Evolutionary conservation across 2,113 vertebrate species (phyloP).

Genomic region (Pituophis catenifer): DNA sequence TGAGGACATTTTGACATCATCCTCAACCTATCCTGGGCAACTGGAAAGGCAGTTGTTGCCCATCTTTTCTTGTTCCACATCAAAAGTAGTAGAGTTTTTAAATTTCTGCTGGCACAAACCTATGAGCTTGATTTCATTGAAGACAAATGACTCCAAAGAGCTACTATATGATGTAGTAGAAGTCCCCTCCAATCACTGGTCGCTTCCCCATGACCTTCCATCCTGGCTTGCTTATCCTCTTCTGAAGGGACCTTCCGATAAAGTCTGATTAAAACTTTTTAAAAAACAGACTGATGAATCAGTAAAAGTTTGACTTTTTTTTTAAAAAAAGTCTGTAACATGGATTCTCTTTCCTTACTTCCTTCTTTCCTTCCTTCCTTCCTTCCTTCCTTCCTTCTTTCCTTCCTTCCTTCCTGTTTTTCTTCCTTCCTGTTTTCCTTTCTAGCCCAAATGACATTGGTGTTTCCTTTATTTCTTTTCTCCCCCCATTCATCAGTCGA

Average conservation of each 20-base stretch:
- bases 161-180: not conserved
- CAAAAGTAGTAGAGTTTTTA: not conserved
- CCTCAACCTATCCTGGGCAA: not conserved
- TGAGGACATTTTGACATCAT: not conserved
- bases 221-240: not conserved
- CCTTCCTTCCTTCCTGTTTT: too few relatives aligned
- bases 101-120: not conserved
- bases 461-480: not conserved
- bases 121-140: not conserved
- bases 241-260: not conserved
- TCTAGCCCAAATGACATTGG: not conserved
- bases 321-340: not conserved
- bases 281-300: not conserved
- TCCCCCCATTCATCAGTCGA: not conserved
- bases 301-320: not conserved
- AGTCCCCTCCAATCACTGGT: not conserved
- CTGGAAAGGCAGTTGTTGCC: not conserved
- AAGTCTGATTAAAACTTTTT: not conserved
- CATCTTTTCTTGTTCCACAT: not conserved
- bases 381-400: not conserved
- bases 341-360: not conserved
- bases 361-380: not conserved
- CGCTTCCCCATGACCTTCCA: not conserved
- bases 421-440: not conserved
- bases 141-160: not conserved